phyloP scores from a whole-genome alignment of 2,797 vertebrate genomes.

The Danio choprae region DNA sequence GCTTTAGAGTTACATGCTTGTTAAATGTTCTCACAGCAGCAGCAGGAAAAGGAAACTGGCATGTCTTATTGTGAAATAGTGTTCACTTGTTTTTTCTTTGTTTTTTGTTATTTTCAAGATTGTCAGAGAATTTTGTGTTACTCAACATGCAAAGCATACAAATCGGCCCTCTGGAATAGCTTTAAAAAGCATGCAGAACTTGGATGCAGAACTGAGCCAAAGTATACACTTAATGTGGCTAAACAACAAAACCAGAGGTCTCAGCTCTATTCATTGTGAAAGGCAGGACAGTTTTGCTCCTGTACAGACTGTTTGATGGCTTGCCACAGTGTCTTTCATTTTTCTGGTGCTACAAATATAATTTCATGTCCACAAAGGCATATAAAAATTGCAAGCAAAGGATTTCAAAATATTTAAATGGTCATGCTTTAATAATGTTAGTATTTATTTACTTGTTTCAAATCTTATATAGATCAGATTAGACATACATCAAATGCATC shows the following conservation, averaged over 20 bases:
- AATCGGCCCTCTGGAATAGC: conserved; percentile 69
- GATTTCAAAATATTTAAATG: no score
- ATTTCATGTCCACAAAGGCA: conserved; percentile 40
- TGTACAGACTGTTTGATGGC: conserved; percentile 68
- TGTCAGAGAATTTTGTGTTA: conserved; percentile 57
- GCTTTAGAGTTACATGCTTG: conserved; percentile 22
- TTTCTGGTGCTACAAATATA: conserved; percentile 33
- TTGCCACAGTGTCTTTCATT: conserved; percentile 66
- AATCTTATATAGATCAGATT: background rate
- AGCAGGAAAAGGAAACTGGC: conserved; percentile 27
- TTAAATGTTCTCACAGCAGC: conserved; percentile 46
- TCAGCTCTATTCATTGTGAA: conserved; percentile 72
- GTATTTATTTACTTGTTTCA: no score
- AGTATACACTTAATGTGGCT: conserved; percentile 77
- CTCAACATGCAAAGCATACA: conserved; percentile 66
- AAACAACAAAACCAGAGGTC: conserved; percentile 73
- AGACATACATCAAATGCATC: background rate
- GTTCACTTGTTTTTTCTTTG: background rate
- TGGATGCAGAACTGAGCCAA: conserved; percentile 70
- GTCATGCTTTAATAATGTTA: background rate
- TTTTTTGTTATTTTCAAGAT: conserved; percentile 40
- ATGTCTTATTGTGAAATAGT: conserved; percentile 51
- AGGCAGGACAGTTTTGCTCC: conserved; percentile 69
- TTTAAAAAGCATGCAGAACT: conserved; percentile 66
- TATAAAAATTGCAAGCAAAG: background rate